Percentiles rank a stretch among this genome's conserved stretches.
phyloP scores from a whole-genome alignment of 2,797 vertebrate species.

The Zalophus californianus region DNA sequence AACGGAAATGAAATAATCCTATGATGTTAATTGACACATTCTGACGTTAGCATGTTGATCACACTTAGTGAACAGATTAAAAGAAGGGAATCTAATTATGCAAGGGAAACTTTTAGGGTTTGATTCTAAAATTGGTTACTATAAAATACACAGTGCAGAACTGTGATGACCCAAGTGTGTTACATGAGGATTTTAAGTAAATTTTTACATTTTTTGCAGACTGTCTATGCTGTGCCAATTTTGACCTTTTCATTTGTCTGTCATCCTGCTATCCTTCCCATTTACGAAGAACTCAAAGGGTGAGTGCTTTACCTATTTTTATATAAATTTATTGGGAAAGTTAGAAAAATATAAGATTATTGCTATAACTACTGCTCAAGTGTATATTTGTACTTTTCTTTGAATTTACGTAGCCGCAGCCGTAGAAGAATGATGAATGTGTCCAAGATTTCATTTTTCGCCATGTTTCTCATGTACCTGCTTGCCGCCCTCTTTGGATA shows the following conservation, averaged over 20 bases:
- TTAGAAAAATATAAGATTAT: neutral
- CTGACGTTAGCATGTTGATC: neutral
- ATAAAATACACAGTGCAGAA: neutral
- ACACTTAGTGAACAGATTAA: neutral
- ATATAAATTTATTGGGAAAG: neutral
- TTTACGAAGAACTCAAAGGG: constrained; percentile 98
- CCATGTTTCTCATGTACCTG: constrained; percentile 99
- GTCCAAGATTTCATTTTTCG: constrained; percentile 97
- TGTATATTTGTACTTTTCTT: constrained; percentile 39
- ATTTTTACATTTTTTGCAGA: constrained; percentile 88
- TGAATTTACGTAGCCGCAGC: constrained; percentile 91
- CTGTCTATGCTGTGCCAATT: constrained; percentile 97
- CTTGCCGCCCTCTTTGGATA: constrained; percentile 98
- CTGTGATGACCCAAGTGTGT: neutral
- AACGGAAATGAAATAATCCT: neutral
- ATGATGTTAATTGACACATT: neutral
- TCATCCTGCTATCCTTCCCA: constrained; percentile 97
- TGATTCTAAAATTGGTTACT: neutral
- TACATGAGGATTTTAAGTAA: neutral
- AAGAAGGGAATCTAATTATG: neutral
- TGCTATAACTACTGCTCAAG: constrained; percentile 54
- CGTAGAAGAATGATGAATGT: constrained; percentile 96
- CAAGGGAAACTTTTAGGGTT: neutral
- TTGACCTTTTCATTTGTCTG: constrained; percentile 98
- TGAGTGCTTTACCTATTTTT: constrained; percentile 83